These are phyloP conservation scores for Pardalotus punctatus DNA, from an alignment of 2,113 vertebrate genomes.

Conservation along the genomic window DNA sequence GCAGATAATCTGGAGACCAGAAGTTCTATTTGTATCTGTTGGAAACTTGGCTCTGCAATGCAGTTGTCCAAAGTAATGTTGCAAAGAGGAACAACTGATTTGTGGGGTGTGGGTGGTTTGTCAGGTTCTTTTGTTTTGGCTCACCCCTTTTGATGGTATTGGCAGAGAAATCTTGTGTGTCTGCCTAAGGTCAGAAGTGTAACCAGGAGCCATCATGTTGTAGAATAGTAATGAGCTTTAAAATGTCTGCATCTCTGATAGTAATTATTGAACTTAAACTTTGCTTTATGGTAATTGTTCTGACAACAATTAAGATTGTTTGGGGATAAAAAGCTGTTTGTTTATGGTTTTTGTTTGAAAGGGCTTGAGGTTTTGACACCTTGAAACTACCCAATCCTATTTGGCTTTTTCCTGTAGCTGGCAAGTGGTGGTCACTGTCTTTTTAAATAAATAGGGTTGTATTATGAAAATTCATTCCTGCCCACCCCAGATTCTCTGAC, in stretches of 20 bases:
- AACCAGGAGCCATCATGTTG: neutral
- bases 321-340: neutral
- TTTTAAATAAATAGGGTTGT: neutral
- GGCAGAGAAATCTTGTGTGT: neutral
- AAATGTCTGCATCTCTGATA: neutral
- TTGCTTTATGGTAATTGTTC: neutral
- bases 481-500: neutral
- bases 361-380: neutral
- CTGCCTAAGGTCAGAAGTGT: neutral
- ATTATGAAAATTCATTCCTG: neutral
- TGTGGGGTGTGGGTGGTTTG: neutral
- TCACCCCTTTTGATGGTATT: neutral
- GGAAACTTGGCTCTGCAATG: neutral
- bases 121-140: neutral
- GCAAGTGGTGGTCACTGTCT: neutral
- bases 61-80: neutral
- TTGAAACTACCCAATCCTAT: neutral
- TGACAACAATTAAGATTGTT: neutral
- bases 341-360: neutral
- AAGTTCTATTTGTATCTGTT: neutral
- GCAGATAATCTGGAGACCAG: neutral
- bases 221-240: neutral
- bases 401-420: neutral
- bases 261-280: neutral
- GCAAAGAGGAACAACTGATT: neutral